Conservation (phyloP, 1,140 invertebrate genomes). For the Andricus grossulariae region DNA sequence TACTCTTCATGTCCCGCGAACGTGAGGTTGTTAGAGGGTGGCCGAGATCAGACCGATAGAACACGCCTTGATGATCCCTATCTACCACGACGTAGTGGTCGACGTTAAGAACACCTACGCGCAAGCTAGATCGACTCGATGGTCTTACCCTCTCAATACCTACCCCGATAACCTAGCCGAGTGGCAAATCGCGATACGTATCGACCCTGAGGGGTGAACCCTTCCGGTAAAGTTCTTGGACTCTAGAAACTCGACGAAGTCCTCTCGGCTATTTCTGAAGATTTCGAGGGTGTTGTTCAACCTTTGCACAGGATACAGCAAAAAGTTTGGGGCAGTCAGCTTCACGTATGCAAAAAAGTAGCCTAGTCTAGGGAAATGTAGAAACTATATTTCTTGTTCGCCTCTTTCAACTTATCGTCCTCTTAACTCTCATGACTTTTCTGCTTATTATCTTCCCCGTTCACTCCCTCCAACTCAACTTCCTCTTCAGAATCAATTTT, state of each 20-base stretch:
- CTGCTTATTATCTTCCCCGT: no score
- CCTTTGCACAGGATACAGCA: no score
- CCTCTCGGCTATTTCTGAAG: background rate
- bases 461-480: no score
- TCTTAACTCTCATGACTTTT: no score
- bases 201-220: conserved; percentile 50
- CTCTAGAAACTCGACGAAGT: conserved; percentile 44
- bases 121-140: conserved; percentile 45
- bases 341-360: no score
- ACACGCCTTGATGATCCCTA: conserved; percentile 69
- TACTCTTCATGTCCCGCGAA: conserved; percentile 38
- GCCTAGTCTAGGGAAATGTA: no score
- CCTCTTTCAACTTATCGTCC: no score
- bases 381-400: no score
- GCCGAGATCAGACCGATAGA: conserved; percentile 69
- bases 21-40: conserved; percentile 60
- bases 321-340: no score
- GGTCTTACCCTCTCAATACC: conserved; percentile 41
- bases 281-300: no score
- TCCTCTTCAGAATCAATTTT: no score
- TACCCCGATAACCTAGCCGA: conserved; percentile 57
- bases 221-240: conserved; percentile 57
- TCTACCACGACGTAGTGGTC: conserved; percentile 56
- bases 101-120: conserved; percentile 54
- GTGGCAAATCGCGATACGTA: conserved; percentile 66